Evolutionary conservation across 1,140 invertebrate genomes (phyloP), one percentile per base, ranked within the genome.

Genomic region (Drosophila erecta): DNA sequence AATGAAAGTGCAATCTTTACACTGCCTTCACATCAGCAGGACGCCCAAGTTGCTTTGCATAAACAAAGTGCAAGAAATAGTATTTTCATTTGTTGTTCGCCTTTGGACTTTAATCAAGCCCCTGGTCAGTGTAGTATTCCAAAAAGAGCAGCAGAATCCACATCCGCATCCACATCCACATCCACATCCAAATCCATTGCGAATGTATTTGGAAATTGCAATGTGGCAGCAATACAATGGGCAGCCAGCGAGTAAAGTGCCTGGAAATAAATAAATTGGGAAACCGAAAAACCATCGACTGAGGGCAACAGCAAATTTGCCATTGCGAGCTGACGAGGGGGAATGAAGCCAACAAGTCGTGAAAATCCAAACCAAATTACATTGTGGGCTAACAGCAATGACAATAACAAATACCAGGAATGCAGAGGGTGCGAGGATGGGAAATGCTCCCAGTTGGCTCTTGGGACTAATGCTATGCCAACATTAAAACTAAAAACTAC

Each of bases 181-280:
- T 61, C 27, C 49, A 64, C 73, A 60, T 7, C 59, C 47, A 54
- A 65, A 76, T 64, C 27, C 49, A 67, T 69, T 35, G 55, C 49
- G 72, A 69, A 81, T 74, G 69, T 81, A 71, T 86, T 86, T 64
- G 64, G 66, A 86, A 75, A 86, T 86, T 85, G 80, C 81, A 78
- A 67, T 76, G 81, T 76, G 71, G 66, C 60, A 44, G n/a, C 11
- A 33, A 44, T 41, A 60, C 27, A 71, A 51, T 51, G 49, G 49
- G 4, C 50, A 53, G 50, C 50, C 8, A 58, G 55, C 41, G 35
- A 24, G 27, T 7, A 46, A 46, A 58, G 55, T 44, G 55, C 8
- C 41, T 46, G 56, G 43, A 43, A 51, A 37, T 40, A 67, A 53
- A 67, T 67, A 67, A 67, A 67, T 67, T 65, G 64, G 37, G 20